phyloP scores from a whole-genome alignment of 2,797 vertebrate genomes.

The Cyclopterus lumpus region DNA sequence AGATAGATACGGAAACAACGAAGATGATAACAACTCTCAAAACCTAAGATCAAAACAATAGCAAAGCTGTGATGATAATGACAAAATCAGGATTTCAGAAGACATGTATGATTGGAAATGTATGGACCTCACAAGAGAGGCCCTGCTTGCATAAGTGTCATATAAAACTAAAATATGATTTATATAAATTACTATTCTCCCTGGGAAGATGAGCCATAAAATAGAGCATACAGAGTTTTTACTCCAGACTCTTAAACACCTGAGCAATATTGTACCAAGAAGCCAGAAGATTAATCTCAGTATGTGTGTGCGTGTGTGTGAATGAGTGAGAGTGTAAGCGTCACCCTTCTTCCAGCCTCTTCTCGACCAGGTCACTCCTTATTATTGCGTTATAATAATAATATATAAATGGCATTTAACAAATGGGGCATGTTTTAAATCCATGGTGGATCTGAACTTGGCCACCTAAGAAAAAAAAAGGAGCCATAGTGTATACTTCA shows the following conservation, averaged over 20 bases:
- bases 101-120: not conserved
- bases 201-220: conserved; percentile 58
- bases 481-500: conserved; percentile 61
- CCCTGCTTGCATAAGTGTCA: not conserved
- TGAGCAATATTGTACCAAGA: conserved; percentile 46
- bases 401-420: conserved; percentile 36
- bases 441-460: conserved; percentile 50
- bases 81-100: not conserved
- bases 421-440: conserved; percentile 56
- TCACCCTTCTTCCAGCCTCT: conserved; percentile 18
- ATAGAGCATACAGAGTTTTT: conserved; percentile 47
- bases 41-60: not conserved
- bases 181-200: conserved; percentile 36
- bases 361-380: conserved; percentile 42
- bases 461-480: conserved; percentile 56
- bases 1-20: not conserved
- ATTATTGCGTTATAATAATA: conserved; percentile 27
- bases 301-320: not conserved
- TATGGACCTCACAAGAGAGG: conserved; percentile 5
- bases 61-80: not conserved
- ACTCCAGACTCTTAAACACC: conserved; percentile 21
- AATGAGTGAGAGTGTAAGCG: conserved; percentile 20
- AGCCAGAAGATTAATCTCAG: conserved; percentile 28
- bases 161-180: conserved; percentile 11
- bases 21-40: conserved; percentile 2